Percentiles rank a stretch among this genome's conserved stretches.
Conservation (phyloP, 2,888 invertebrate species). For the Hydrotaea diabolus region DNA sequence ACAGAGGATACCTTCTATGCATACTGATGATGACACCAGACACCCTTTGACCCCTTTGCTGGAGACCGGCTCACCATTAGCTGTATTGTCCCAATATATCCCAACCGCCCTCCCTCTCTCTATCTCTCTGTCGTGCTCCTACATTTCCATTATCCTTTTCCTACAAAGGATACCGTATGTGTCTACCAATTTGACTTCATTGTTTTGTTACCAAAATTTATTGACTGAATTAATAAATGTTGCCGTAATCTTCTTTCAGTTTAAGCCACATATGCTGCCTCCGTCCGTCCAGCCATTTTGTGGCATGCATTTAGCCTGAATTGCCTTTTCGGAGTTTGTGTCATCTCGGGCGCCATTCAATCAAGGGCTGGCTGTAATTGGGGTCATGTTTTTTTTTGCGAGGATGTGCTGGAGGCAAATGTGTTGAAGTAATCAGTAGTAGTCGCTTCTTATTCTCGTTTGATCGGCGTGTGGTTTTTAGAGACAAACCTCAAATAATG, state of each 20-base stretch:
- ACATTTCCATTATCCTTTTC: neutral
- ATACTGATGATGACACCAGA: constrained; percentile 7
- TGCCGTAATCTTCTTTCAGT: constrained; percentile 30
- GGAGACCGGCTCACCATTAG: no score
- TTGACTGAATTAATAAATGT: constrained; percentile 39
- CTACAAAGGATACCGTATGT: constrained; percentile 24
- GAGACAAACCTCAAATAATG: neutral
- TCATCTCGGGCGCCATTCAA: neutral
- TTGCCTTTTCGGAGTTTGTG: neutral
- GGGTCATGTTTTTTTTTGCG: no score
- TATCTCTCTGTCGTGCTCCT: neutral
- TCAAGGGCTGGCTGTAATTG: neutral
- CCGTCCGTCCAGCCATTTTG: neutral
- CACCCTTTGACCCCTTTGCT: neutral
- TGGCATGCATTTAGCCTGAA: neutral
- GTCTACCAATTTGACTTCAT: constrained; percentile 36
- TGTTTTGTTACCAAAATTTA: constrained; percentile 37
- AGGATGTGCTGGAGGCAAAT: neutral
- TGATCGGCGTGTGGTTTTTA: neutral
- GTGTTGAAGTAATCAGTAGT: constrained; percentile 16
- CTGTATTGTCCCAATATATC: neutral
- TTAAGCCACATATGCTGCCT: constrained; percentile 2
- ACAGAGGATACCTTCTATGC: constrained; percentile 9
- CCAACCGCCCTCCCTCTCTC: neutral
- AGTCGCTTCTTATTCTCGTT: constrained; percentile 2